These are phyloP conservation scores for Etheostoma perlongum DNA, from an alignment of 2,797 vertebrate species.

Conservation along the genomic window DNA sequence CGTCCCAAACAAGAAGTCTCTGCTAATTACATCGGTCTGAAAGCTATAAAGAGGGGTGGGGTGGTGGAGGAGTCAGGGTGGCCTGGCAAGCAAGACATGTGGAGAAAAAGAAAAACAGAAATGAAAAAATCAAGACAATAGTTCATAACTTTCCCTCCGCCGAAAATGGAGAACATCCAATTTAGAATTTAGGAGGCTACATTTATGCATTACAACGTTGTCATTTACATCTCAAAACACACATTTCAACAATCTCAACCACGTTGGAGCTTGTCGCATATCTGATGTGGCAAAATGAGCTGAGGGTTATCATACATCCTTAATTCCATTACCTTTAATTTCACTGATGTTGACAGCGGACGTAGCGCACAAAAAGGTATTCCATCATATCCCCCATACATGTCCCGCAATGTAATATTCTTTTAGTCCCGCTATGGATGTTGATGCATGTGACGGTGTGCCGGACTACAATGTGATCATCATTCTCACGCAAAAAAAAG, in stretches of 20 bases:
- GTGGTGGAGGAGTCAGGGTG: slow-evolving; percentile 17
- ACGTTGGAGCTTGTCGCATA: neutral
- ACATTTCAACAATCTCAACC: neutral
- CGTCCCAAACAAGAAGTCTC: slow-evolving; percentile 44
- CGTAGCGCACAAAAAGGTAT: slow-evolving; percentile 14
- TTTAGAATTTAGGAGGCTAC: slow-evolving; percentile 6
- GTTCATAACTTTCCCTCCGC: slow-evolving; percentile 21
- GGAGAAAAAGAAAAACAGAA: slow-evolving; percentile 2
- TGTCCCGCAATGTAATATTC: too few species aligned
- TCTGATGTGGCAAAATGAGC: neutral
- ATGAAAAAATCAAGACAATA: slow-evolving; percentile 15
- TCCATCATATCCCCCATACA: slow-evolving; percentile 35
- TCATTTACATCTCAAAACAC: slow-evolving; percentile 32
- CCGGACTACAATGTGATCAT: slow-evolving; percentile 21
- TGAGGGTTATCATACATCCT: neutral
- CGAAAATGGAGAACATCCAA: slow-evolving; percentile 17
- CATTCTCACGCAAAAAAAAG: slow-evolving; percentile 14
- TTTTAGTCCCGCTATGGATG: slow-evolving; percentile 7
- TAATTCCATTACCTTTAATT: neutral
- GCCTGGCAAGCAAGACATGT: slow-evolving; percentile 40
- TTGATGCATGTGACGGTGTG: slow-evolving; percentile 24
- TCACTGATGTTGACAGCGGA: neutral
- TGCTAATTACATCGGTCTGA: slow-evolving; percentile 69
- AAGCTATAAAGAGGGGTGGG: slow-evolving; percentile 52
- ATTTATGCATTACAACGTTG: neutral